Base-by-base conservation (phyloP, 64 coral and sea anemone genomes). In the Stichodactyla helianthus region DNA sequence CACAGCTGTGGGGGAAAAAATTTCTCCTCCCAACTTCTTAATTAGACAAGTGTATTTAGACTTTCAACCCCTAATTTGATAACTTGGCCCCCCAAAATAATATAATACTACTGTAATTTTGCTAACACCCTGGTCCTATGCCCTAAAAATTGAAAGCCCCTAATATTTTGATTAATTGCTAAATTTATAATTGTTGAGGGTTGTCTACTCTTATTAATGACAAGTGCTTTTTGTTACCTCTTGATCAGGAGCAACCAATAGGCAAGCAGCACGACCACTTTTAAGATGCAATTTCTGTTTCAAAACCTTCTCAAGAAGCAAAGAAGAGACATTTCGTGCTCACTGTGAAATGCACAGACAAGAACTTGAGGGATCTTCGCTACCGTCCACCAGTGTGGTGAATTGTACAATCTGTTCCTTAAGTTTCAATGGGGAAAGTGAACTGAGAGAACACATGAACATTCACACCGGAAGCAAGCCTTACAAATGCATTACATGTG, bases 381-480 rank as follows among this genome's bases (percentile, higher is more conserved):
- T 18, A 50, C 16, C 51, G 22, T 9, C 89, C 20, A 55, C 87
- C n/a, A 61, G 82, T 5, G 53, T 93, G 0, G 80, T 96, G 9
- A 82, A 90, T 50, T 96, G 94, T 59, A 96, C 91, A 63, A 93
- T 93, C 84, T 96, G 94, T 28, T 93, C 91, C 44, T 87, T 88
- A 82, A 85, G 79, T 16, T 93, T 96, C 61, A 71, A 85, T 1
- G 70, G 86, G 14, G 79, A 96, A 25, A 87, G 9, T 27, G 94
- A 93, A 78, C 93, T 96, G 28, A 86, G 85, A 82, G 94, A 96
- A 65, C 94, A 96, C 52, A 96, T 96, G 94, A 96, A 96, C 51
- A 93, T 93, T 77, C 94, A 96, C 53, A 88, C 88, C 6, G 91
- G 91, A 10, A 90, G 77, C 51, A 89, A 92, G 31, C 94, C 94